Percentiles rank a stretch among this genome's conserved stretches.
These are phyloP conservation scores for Gerris buenoi DNA, from an alignment of 1,140 invertebrate genomes.

Conservation along the genomic window DNA sequence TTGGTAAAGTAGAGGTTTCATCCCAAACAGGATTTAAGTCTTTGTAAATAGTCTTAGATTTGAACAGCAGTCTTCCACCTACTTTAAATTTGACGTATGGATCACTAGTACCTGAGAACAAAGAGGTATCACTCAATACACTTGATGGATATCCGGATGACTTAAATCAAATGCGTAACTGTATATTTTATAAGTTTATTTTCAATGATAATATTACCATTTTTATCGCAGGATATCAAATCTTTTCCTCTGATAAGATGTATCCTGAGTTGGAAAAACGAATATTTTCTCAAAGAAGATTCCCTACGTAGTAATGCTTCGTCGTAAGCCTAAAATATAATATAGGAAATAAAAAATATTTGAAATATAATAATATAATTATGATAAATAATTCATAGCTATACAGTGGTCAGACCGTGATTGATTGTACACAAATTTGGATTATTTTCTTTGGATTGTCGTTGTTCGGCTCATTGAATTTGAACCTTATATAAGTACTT, in stretches of 20 bases:
- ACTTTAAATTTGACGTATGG: conserved; percentile 97
- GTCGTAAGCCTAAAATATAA: conserved; percentile 32
- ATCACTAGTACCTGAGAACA: conserved; percentile 79
- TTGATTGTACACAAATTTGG: no score
- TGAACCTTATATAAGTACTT: no score
- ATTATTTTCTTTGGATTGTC: no score
- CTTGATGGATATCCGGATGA: neutral
- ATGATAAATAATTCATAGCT: no score
- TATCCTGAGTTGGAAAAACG: conserved; percentile 80
- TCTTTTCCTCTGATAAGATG: conserved; percentile 74
- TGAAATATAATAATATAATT: no score
- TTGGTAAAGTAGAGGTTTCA: conserved; percentile 84
- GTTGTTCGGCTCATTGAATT: no score
- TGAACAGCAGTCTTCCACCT: conserved; percentile 74
- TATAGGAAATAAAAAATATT: conserved; percentile 18
- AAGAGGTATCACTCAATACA: neutral
- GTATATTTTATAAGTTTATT: no score
- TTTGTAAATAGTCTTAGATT: conserved; percentile 78
- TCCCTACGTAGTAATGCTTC: conserved; percentile 48
- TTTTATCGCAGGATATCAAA: conserved; percentile 83
- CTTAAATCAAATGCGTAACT: no score
- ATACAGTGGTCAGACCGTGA: no score
- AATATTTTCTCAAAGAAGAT: conserved; percentile 56
- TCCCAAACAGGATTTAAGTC: conserved; percentile 90
- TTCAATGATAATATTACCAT: no score